These are phyloP conservation scores for Chaetodon trifasciatus DNA, from an alignment of 2,797 vertebrate species.

Conservation along the genomic window DNA sequence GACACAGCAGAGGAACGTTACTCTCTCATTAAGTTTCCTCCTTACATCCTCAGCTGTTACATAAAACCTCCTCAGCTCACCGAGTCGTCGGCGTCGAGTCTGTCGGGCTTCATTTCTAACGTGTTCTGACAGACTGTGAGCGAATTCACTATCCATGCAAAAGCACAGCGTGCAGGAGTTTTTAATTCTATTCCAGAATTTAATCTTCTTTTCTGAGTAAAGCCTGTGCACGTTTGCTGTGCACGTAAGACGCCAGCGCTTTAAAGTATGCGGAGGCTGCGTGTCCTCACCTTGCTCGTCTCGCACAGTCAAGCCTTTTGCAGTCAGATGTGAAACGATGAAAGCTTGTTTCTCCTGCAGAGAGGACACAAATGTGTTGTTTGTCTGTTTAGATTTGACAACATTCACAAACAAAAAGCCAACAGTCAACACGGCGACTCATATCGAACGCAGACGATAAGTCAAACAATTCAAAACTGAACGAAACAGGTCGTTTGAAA, in stretches of 20 bases:
- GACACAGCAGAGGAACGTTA: background rate
- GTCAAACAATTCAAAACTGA: background rate
- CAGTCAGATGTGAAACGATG: constrained; percentile 85
- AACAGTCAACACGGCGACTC: too few relatives aligned
- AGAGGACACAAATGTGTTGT: background rate
- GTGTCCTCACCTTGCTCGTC: constrained; percentile 88
- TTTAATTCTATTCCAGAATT: background rate
- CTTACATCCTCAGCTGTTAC: background rate
- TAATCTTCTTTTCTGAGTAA: background rate
- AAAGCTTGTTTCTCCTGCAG: constrained; percentile 93
- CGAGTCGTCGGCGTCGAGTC: background rate
- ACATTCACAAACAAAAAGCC: background rate
- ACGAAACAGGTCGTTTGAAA: too few relatives aligned
- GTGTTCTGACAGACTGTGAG: background rate
- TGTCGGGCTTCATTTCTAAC: background rate
- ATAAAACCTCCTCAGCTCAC: background rate
- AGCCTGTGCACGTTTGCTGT: background rate
- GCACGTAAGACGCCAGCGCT: background rate
- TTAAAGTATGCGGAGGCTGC: background rate
- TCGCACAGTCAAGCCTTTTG: constrained; percentile 85
- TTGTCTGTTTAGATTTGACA: background rate
- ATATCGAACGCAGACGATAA: background rate
- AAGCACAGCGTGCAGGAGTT: background rate
- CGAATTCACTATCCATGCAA: background rate
- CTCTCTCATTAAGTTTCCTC: background rate